phyloP scores from a whole-genome alignment of 2,797 vertebrate genomes.

The Sebastes steindachneri region DNA sequence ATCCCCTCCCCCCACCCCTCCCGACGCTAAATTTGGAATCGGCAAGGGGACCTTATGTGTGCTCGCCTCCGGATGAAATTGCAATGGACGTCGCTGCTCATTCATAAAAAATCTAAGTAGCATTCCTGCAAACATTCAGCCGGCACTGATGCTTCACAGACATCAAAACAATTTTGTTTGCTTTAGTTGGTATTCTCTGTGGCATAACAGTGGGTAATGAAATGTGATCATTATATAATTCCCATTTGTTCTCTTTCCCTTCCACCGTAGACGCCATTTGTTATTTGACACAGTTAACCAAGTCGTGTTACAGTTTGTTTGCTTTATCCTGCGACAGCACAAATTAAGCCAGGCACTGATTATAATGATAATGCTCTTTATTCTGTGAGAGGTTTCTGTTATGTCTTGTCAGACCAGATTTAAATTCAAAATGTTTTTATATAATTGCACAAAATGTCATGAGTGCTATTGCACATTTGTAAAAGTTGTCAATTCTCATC shows the following conservation, averaged over 20 bases:
- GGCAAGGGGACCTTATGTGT: slow-evolving; percentile 36
- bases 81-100: slow-evolving; percentile 68
- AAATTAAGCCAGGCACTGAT: slow-evolving; percentile 38
- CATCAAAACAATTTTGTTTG: slow-evolving; percentile 76
- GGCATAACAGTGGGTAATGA: slow-evolving; percentile 76
- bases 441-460: not conserved
- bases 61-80: slow-evolving; percentile 49
- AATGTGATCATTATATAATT: slow-evolving; percentile 79
- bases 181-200: slow-evolving; percentile 76
- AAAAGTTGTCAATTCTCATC: not conserved
- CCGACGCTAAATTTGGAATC: slow-evolving; percentile 25
- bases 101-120: slow-evolving; percentile 73
- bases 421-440: not conserved
- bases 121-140: slow-evolving; percentile 59
- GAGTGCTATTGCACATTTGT: not conserved
- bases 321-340: slow-evolving; percentile 45
- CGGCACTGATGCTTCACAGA: slow-evolving; percentile 62
- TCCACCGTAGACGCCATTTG: slow-evolving; percentile 67
- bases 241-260: slow-evolving; percentile 73
- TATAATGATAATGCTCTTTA: not conserved
- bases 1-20: not conserved
- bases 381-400: not conserved
- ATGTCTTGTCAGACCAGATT: not conserved
- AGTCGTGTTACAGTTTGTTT: slow-evolving; percentile 56
- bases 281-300: slow-evolving; percentile 71